Conservation (phyloP, 2,888 invertebrate species). For the Drosophila koepferae region DNA sequence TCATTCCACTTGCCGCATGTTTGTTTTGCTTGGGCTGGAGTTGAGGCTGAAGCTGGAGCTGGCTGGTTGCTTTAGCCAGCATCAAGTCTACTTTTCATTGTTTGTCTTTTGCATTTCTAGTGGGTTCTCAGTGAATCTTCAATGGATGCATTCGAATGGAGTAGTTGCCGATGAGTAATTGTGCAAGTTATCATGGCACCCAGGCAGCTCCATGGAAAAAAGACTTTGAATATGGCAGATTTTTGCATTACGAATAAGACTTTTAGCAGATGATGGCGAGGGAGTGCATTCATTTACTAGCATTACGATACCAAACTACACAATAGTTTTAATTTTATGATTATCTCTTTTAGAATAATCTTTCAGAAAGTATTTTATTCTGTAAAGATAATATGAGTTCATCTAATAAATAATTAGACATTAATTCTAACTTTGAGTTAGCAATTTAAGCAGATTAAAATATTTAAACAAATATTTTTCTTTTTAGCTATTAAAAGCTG, state of each 20-base stretch:
- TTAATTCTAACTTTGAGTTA: too few species aligned
- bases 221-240: neutral
- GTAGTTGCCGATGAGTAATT: conserved; percentile 49
- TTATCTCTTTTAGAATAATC: too few species aligned
- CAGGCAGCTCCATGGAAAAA: neutral
- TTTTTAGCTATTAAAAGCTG: too few species aligned
- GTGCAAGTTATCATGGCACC: conserved; percentile 41
- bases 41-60: conserved; percentile 3
- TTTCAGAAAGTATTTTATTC: too few species aligned
- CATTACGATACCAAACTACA: too few species aligned
- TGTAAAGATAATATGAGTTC: too few species aligned
- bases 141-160: conserved; percentile 9
- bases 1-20: conserved; percentile 24
- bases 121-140: conserved; percentile 27
- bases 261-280: neutral
- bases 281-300: too few species aligned
- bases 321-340: too few species aligned
- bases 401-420: too few species aligned
- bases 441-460: too few species aligned
- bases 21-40: conserved; percentile 46
- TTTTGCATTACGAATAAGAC: neutral
- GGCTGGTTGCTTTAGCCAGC: conserved; percentile 11
- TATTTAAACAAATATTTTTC: too few species aligned
- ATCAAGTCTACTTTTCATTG: conserved; percentile 44
- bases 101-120: conserved; percentile 52